Conservation (phyloP, 2,888 invertebrate species). For the Mantis religiosa region DNA sequence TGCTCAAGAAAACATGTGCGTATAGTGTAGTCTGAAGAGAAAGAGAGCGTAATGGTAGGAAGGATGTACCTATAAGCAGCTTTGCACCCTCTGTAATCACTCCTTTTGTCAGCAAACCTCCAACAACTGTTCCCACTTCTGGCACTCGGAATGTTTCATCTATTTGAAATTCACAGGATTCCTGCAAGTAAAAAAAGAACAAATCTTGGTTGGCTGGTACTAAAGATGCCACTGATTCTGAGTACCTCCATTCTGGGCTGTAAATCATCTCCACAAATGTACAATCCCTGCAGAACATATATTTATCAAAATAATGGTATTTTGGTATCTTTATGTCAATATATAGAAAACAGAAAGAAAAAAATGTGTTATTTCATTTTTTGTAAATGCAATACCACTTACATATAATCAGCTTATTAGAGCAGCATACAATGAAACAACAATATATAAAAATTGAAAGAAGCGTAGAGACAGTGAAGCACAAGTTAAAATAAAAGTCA, state of each 20-base stretch:
- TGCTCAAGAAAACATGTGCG: too few relatives aligned
- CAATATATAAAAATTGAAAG: too few relatives aligned
- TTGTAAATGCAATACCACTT: background rate
- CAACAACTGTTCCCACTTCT: slow-evolving; percentile 78
- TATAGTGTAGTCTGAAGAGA: too few relatives aligned
- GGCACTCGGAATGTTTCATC: slow-evolving; percentile 89
- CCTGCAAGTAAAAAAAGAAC: slow-evolving; percentile 46
- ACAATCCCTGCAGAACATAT: background rate
- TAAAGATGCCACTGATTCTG: background rate
- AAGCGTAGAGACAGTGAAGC: too few relatives aligned
- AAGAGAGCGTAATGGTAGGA: too few relatives aligned
- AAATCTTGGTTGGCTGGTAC: background rate
- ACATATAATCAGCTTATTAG: background rate
- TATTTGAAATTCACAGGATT: slow-evolving; percentile 81
- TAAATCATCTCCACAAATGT: too few relatives aligned
- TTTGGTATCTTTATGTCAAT: too few relatives aligned
- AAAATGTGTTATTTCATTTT: background rate
- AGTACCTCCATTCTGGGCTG: too few relatives aligned
- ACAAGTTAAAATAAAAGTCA: too few relatives aligned
- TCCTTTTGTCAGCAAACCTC: slow-evolving; percentile 80
- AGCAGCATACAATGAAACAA: background rate
- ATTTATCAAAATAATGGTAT: too few relatives aligned
- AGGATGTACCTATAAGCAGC: slow-evolving; percentile 58
- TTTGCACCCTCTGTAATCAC: slow-evolving; percentile 76
- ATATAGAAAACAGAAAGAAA: too few relatives aligned